A percentile compares a stretch with the other conserved stretches of the same genome.
phyloP scores from a whole-genome alignment of 2,797 vertebrate genomes.

The Acanthurus leucopareius region DNA sequence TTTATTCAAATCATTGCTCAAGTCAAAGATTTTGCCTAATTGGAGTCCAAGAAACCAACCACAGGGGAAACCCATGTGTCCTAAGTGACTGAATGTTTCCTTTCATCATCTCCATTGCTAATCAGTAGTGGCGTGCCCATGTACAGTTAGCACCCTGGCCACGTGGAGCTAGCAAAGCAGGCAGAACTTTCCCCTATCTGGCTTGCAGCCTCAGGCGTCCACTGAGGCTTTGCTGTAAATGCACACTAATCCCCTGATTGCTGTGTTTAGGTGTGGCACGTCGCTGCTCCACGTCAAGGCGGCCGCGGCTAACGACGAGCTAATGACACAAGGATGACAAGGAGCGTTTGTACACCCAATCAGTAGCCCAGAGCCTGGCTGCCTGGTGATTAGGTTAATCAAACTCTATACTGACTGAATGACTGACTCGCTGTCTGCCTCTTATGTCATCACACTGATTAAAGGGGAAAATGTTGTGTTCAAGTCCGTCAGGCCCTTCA shows the following conservation, averaged over 20 bases:
- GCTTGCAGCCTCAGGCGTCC: constrained; percentile 70
- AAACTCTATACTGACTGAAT: constrained; percentile 73
- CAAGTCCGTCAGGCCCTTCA: constrained; percentile 49
- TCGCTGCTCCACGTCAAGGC: constrained; percentile 79
- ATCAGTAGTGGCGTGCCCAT: constrained; percentile 71
- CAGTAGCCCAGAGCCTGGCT: constrained; percentile 72
- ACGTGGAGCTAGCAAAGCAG: constrained; percentile 54
- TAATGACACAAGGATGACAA: constrained; percentile 83
- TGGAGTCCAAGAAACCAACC: constrained; percentile 71
- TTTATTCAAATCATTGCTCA: constrained; percentile 62
- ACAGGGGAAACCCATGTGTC: constrained; percentile 53
- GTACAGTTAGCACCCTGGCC: constrained; percentile 69
- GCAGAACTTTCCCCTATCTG: constrained; percentile 67
- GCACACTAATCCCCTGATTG: constrained; percentile 83
- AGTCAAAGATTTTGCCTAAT: constrained; percentile 64
- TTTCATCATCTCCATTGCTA: constrained; percentile 74
- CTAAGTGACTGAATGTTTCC: constrained; percentile 80
- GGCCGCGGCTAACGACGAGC: constrained; percentile 78
- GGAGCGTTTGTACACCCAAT: constrained; percentile 82
- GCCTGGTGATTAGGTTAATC: constrained; percentile 82
- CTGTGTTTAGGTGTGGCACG: constrained; percentile 80
- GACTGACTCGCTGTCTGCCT: constrained; percentile 73
- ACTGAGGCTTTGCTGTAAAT: constrained; percentile 77
- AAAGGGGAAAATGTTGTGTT: constrained; percentile 70
- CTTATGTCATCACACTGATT: constrained; percentile 80